Base-by-base conservation (phyloP, 2,888 invertebrate species). In the Amiota communis region DNA sequence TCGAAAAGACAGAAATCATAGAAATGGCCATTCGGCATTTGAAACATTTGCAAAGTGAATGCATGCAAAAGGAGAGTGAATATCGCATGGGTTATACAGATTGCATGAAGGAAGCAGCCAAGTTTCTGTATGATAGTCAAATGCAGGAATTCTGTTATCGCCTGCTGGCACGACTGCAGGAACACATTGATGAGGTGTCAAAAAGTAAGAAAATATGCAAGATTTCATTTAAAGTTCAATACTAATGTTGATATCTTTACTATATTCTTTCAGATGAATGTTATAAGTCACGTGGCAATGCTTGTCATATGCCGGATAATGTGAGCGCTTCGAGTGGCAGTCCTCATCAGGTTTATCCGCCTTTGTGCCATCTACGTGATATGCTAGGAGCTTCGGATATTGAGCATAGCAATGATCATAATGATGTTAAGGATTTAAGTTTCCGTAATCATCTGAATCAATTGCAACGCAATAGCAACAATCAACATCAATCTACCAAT, bases 1-100 rank as follows among this genome's bases (percentile, higher is more conserved):
- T 98, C 68, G 98, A 98, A 89, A 98, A 98, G 91, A 98, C 98
- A 0, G 98, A 98, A 91, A 98, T 98, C 76, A 98, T 98, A 74
- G 98, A 98, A 91, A 97, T 98, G 97, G 98, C 98, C 59, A 98
- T 98, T 78, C 93, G 96, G 73, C 97, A 98, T 86, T 94, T 98
- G 91, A 96, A 97, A 88, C 95, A 95, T 89, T 91, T 98, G 76
- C 97, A 97, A 87, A 94, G 93, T 76, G 92, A 90, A 77, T 89
- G 88, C 75, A 75, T 89, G 59, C 89, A 90, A 75, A 89, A 89
- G 78, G 90, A 90, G 73, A 89, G 81, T 75, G 89, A 93, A 79
- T 96, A 94, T 89, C 92, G 94, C 72, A 92, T 95, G 17, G 98
- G 98, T 2, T 98, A 94, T 91, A 95, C 96, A 87, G 98, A 97